Conservation (phyloP, 2,797 vertebrate species). For the Chloroceryle inda region DNA sequence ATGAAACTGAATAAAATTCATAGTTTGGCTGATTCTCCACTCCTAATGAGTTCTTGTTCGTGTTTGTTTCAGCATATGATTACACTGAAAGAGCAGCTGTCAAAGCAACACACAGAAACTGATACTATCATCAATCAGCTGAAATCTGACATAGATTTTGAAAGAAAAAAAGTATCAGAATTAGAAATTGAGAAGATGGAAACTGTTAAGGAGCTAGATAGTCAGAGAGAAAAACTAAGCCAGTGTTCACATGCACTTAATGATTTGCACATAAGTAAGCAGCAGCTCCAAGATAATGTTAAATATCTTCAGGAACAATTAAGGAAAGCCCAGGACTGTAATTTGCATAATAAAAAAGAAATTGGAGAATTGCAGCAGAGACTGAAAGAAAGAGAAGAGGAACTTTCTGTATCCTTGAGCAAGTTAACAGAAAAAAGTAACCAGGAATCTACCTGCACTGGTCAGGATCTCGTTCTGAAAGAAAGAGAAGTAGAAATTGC, state of each 20-base stretch:
- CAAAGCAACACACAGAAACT: slow-evolving; percentile 84
- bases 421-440: slow-evolving; percentile 70
- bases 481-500: slow-evolving; percentile 83
- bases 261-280: slow-evolving; percentile 88
- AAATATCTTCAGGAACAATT: slow-evolving; percentile 87
- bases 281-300: slow-evolving; percentile 85
- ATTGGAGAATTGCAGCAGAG: slow-evolving; percentile 80
- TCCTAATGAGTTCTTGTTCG: not conserved
- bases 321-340: slow-evolving; percentile 80
- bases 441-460: slow-evolving; percentile 23
- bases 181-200: slow-evolving; percentile 79
- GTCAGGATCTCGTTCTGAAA: slow-evolving; percentile 70
- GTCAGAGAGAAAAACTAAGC: slow-evolving; percentile 85
- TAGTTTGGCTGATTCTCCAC: not conserved
- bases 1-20: not conserved
- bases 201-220: slow-evolving; percentile 82
- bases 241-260: slow-evolving; percentile 88
- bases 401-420: slow-evolving; percentile 74
- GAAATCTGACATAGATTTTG: slow-evolving; percentile 80
- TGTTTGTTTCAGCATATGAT: slow-evolving; percentile 89
- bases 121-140: slow-evolving; percentile 80
- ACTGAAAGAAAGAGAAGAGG: slow-evolving; percentile 84
- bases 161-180: slow-evolving; percentile 76
- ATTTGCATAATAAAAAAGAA: slow-evolving; percentile 80
- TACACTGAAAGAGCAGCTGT: slow-evolving; percentile 91